These are phyloP conservation scores for Mystacornis crossleyi DNA, from an alignment of 2,113 vertebrate species.

Conservation along the genomic window DNA sequence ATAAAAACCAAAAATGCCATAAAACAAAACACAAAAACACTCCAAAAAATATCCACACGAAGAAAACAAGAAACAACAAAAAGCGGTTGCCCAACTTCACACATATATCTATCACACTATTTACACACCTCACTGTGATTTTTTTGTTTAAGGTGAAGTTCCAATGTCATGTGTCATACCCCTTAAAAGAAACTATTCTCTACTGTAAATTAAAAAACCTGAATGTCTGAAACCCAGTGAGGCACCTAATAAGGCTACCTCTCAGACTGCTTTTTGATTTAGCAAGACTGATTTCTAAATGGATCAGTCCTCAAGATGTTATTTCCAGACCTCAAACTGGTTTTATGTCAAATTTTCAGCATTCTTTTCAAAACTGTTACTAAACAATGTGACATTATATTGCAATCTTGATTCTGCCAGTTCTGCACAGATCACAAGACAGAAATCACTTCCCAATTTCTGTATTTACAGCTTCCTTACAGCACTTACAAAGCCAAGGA, in stretches of 20 bases:
- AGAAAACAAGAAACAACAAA: neutral
- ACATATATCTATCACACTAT: neutral
- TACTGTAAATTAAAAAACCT: neutral
- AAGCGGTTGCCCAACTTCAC: neutral
- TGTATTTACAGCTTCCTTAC: neutral
- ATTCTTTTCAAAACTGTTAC: neutral
- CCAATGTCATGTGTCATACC: neutral
- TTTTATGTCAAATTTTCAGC: neutral
- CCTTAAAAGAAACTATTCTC: neutral
- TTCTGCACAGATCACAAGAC: constrained; percentile 12
- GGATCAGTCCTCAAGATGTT: neutral
- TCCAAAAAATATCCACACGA: neutral
- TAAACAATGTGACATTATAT: neutral
- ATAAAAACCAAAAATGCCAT: neutral
- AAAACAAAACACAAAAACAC: neutral
- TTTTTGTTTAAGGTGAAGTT: neutral
- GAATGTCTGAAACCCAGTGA: neutral
- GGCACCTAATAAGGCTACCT: neutral
- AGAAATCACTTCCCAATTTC: constrained; percentile 1
- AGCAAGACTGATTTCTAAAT: neutral
- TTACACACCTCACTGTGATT: neutral
- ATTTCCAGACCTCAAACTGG: neutral
- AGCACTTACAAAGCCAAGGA: neutral
- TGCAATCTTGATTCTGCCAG: neutral
- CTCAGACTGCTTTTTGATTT: neutral